These are phyloP conservation scores for Timandra comae DNA, from an alignment of 2,888 invertebrate genomes.

Conservation along the genomic window DNA sequence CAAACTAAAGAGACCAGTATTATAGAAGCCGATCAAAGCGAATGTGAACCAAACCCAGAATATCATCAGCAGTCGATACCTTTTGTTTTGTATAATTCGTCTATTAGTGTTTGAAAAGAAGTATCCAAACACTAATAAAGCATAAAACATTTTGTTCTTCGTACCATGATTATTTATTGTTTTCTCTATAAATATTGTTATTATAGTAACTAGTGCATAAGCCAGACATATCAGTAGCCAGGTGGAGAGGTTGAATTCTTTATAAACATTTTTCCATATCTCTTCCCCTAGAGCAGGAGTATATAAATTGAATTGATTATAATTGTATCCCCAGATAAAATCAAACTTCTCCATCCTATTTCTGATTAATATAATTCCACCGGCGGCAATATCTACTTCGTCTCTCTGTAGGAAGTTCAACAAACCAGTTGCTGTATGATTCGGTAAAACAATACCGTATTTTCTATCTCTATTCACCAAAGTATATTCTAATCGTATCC, in stretches of 20 bases:
- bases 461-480: slow-evolving; percentile 13
- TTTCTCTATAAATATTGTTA: too few species aligned
- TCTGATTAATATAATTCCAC: slow-evolving; percentile 38
- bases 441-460: slow-evolving; percentile 37
- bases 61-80: slow-evolving; percentile 33
- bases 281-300: too few species aligned
- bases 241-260: slow-evolving; percentile 33
- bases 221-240: slow-evolving; percentile 38
- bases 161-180: slow-evolving; percentile 18
- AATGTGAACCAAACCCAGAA: slow-evolving; percentile 54
- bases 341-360: slow-evolving; percentile 45
- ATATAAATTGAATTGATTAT: slow-evolving; percentile 31
- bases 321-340: slow-evolving; percentile 42
- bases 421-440: slow-evolving; percentile 41
- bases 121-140: slow-evolving; percentile 43
- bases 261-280: slow-evolving; percentile 42
- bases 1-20: slow-evolving; percentile 44
- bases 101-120: slow-evolving; percentile 35
- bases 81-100: slow-evolving; percentile 28
- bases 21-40: slow-evolving; percentile 48
- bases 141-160: slow-evolving; percentile 17
- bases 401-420: slow-evolving; percentile 31
- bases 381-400: slow-evolving; percentile 36
- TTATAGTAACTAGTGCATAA: slow-evolving; percentile 25
- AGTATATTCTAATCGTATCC: slow-evolving; percentile 30